Evolutionary conservation across 1,140 invertebrate species (phyloP).

Genomic region (Rhynchophorus ferrugineus): DNA sequence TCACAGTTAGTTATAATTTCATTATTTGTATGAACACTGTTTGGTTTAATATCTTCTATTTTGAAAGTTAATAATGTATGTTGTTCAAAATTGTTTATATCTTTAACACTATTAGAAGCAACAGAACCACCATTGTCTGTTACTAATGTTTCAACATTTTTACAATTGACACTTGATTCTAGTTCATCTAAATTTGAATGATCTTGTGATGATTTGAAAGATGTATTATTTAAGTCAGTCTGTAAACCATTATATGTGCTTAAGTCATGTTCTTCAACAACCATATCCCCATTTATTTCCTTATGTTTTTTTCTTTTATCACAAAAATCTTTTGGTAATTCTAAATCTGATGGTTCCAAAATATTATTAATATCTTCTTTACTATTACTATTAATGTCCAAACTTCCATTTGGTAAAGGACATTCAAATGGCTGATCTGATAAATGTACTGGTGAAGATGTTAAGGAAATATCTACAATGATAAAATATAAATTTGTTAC

Average conservation of each 20-base stretch:
- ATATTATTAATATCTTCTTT: conserved; percentile 19
- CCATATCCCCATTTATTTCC: neutral
- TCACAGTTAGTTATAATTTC: conserved; percentile 20
- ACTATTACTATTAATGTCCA: conserved; percentile 27
- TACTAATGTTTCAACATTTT: neutral
- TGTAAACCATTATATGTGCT: neutral
- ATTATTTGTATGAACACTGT: conserved; percentile 1
- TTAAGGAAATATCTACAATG: conserved; percentile 43
- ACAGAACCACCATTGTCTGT: neutral
- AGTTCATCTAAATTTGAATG: neutral
- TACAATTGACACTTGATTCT: neutral
- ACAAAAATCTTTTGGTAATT: conserved; percentile 29
- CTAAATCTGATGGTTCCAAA: conserved; percentile 10
- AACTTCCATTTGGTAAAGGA: conserved; percentile 4
- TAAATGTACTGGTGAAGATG: conserved; percentile 43
- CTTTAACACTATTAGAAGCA: neutral
- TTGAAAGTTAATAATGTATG: neutral
- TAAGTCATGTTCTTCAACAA: neutral
- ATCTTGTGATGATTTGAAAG: neutral
- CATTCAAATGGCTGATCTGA: conserved; percentile 26
- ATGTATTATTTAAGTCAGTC: neutral
- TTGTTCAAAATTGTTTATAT: neutral
- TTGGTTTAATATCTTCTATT: conserved; percentile 7
- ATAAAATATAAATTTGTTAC: conserved; percentile 2
- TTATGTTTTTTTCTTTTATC: conserved; percentile 29